Evolutionary conservation across 2,113 vertebrate species (phyloP).

Genomic region (Cygnus buccinator): DNA sequence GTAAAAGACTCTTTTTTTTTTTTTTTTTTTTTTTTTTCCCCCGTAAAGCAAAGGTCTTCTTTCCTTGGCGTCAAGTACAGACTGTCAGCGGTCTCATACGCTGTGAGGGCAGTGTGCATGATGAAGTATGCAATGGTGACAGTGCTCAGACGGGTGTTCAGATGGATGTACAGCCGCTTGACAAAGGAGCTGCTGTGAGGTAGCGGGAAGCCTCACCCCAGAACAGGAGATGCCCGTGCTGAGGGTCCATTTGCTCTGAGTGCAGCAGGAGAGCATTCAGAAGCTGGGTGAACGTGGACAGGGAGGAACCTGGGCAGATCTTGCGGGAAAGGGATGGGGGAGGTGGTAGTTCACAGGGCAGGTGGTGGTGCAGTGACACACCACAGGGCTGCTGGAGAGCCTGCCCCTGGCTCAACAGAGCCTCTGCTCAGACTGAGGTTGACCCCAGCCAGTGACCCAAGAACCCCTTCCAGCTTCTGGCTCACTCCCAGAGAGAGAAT

Average conservation of each 20-base stretch:
- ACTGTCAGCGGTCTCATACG: not conserved
- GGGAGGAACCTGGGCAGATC: not conserved
- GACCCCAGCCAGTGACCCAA: not conserved
- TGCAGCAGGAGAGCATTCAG: not conserved
- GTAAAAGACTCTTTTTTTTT: not conserved
- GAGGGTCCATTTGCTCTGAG: not conserved
- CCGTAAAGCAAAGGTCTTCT: not conserved
- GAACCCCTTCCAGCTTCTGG: not conserved
- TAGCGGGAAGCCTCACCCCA: not conserved
- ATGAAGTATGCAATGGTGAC: not conserved
- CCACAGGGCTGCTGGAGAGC: not conserved
- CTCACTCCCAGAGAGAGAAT: not conserved
- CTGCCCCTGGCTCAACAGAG: not conserved
- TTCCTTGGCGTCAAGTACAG: not conserved
- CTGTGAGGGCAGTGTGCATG: fast-evolving
- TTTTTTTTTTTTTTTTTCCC: too few relatives aligned
- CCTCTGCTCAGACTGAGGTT: not conserved
- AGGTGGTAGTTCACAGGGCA: not conserved
- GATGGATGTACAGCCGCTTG: not conserved
- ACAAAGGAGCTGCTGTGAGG: not conserved
- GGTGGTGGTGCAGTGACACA: not conserved
- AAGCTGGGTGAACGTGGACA: fast-evolving
- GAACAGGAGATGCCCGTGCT: not conserved
- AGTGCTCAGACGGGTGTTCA: not conserved
- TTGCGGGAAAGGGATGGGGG: not conserved